Conservation (phyloP, 1,140 invertebrate species). For the Nymphalis io region DNA sequence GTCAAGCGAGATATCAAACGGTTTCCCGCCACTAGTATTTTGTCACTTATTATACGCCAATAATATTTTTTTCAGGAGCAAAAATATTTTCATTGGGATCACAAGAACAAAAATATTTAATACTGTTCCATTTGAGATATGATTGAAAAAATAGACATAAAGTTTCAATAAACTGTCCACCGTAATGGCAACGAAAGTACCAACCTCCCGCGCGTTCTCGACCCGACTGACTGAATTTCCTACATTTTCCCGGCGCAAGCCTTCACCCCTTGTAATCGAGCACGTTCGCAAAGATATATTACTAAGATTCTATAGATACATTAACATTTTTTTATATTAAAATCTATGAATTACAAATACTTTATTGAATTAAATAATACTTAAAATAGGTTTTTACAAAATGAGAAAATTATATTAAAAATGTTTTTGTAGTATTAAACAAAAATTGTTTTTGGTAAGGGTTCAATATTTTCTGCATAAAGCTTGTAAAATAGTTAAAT, state of each 20-base stretch:
- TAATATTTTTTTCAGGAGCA: conserved; percentile 19
- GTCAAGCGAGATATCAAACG: conserved; percentile 79
- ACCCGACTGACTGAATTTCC: conserved; percentile 77
- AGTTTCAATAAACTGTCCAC: conserved; percentile 63
- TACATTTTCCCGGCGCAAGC: conserved; percentile 79
- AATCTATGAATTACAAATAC: no score
- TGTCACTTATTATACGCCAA: conserved; percentile 53
- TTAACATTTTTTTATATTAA: neutral
- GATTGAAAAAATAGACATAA: conserved; percentile 65
- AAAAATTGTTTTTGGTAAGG: no score
- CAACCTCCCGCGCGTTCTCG: conserved; percentile 64
- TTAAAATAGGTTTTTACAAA: no score
- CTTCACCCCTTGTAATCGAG: conserved; percentile 79
- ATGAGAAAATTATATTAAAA: no score
- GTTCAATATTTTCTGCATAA: no score
- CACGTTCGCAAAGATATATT: conserved; percentile 65
- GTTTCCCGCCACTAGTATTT: conserved; percentile 79
- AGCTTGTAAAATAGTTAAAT: no score
- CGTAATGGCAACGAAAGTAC: conserved; percentile 48
- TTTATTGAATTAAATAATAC: no score
- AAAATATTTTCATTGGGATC: conserved; percentile 22
- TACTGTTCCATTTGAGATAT: conserved; percentile 50
- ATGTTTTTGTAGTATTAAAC: no score
- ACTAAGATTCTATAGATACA: conserved; percentile 56
- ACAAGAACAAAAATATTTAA: conserved; percentile 35